Percentiles rank a stretch among this genome's conserved stretches.
phyloP scores from a whole-genome alignment of 2,888 invertebrate genomes.

The Fragum sueziense region DNA sequence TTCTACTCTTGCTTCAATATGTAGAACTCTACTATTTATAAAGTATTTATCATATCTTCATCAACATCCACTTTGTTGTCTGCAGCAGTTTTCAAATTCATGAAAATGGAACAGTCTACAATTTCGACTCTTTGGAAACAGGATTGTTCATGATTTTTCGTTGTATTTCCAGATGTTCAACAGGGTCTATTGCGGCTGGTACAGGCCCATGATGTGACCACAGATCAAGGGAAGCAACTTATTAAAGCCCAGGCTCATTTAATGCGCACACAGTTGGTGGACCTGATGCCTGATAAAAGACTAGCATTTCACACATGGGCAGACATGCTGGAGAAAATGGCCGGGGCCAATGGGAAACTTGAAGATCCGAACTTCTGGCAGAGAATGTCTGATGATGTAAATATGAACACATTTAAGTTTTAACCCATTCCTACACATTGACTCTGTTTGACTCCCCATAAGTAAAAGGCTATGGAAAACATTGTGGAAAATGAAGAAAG shows the following conservation, averaged over 20 bases:
- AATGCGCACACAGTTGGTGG: background rate
- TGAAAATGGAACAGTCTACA: background rate
- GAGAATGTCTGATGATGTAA: background rate
- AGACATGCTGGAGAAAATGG: background rate
- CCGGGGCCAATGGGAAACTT: background rate
- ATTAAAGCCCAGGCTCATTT: background rate
- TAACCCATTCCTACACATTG: background rate
- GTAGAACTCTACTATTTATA: background rate
- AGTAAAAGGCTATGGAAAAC: background rate
- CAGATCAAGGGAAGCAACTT: background rate
- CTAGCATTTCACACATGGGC: background rate
- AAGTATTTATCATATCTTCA: background rate
- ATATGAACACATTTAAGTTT: too few relatives aligned
- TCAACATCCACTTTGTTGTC: background rate
- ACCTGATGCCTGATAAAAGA: background rate
- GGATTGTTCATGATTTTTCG: background rate
- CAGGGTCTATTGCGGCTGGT: background rate
- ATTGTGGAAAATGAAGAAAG: background rate
- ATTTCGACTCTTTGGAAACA: background rate
- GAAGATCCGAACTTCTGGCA: background rate
- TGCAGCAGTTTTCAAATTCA: background rate
- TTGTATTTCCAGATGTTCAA: background rate
- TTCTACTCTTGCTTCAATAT: slow-evolving; percentile 2
- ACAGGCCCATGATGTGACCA: background rate
- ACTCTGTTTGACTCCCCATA: background rate